phyloP scores from a whole-genome alignment of 2,797 vertebrate genomes.

The Dendrocincla fuliginosa region DNA sequence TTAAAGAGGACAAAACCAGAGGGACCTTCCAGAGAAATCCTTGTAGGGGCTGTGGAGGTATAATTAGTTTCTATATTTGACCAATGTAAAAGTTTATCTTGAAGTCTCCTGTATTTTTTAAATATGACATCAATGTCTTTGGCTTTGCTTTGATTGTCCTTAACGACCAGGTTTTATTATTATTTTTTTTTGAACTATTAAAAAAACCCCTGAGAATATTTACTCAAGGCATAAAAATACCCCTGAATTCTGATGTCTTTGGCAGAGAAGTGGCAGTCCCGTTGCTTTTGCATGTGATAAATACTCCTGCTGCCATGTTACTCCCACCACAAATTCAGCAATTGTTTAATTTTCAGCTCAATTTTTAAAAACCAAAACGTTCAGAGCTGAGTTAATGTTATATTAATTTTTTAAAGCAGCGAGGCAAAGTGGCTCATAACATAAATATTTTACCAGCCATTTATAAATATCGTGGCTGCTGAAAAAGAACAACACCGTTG shows the following conservation, averaged over 20 bases:
- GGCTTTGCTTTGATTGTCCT: slow-evolving; percentile 45
- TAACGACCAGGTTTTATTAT: slow-evolving; percentile 50
- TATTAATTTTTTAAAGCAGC: slow-evolving; percentile 68
- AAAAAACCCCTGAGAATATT: slow-evolving; percentile 28
- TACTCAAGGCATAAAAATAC: slow-evolving; percentile 54
- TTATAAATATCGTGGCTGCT: slow-evolving; percentile 62
- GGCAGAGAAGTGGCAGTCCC: slow-evolving; percentile 26
- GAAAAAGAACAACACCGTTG: neutral
- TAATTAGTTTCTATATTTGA: slow-evolving; percentile 63
- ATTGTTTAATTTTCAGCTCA: slow-evolving; percentile 64
- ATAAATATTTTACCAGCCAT: slow-evolving; percentile 71
- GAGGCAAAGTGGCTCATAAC: slow-evolving; percentile 49
- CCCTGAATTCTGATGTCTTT: slow-evolving; percentile 46
- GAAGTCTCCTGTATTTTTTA: slow-evolving; percentile 40
- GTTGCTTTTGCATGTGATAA: slow-evolving; percentile 57
- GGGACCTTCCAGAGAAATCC: slow-evolving; percentile 30
- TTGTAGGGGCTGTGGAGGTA: neutral
- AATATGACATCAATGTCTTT: slow-evolving; percentile 37
- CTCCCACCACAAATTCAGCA: slow-evolving; percentile 33
- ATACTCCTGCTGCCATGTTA: slow-evolving; percentile 33
- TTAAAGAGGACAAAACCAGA: slow-evolving; percentile 56
- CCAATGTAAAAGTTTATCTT: slow-evolving; percentile 45
- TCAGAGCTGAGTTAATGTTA: slow-evolving; percentile 32
- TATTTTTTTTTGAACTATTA: neutral
- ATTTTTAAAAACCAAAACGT: slow-evolving; percentile 44